These are phyloP conservation scores for Bombus impatiens DNA, from an alignment of 1,140 invertebrate genomes.

Conservation along the genomic window DNA sequence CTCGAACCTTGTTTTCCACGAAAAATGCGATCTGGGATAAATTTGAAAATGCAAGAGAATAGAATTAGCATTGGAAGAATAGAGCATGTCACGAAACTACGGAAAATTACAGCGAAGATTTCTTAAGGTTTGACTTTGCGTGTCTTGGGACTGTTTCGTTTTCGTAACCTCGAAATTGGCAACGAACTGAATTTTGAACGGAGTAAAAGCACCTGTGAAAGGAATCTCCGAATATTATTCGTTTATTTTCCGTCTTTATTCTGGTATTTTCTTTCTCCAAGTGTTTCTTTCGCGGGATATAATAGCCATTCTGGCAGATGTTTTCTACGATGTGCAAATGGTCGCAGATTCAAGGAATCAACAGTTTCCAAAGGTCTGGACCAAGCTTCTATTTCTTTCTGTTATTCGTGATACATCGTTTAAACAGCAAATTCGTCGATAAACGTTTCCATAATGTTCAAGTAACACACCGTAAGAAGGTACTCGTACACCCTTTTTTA, in stretches of 20 bases:
- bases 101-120: conserved; percentile 30
- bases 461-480: too few relatives aligned
- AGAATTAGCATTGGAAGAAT: conserved; percentile 21
- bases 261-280: too few relatives aligned
- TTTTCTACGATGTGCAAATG: too few relatives aligned
- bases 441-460: too few relatives aligned
- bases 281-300: too few relatives aligned
- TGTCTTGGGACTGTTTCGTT: conserved; percentile 3
- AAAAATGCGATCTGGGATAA: background rate
- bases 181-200: background rate
- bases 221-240: background rate
- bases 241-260: background rate
- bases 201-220: background rate
- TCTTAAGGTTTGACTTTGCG: background rate
- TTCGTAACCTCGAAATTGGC: background rate
- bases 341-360: too few relatives aligned
- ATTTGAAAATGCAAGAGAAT: background rate
- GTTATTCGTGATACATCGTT: too few relatives aligned
- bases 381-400: too few relatives aligned
- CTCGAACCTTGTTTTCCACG: background rate
- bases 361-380: too few relatives aligned
- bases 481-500: too few relatives aligned
- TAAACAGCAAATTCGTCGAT: too few relatives aligned
- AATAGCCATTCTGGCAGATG: too few relatives aligned
- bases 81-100: conserved; percentile 22